Conservation (phyloP, 2,113 vertebrate species). For the Trinectes maculatus region DNA sequence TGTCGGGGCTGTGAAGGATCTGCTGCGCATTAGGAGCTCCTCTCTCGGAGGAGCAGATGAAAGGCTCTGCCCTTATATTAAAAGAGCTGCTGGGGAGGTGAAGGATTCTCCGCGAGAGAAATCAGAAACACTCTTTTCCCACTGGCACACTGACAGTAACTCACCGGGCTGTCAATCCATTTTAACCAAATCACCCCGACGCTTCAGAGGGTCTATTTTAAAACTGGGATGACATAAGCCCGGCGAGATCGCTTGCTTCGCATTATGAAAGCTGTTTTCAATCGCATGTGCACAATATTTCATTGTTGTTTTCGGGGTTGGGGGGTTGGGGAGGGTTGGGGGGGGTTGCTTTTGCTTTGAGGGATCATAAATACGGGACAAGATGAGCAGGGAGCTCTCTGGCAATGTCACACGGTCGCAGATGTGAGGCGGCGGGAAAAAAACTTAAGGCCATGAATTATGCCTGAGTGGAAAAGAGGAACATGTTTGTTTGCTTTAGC, state of each 20-base stretch:
- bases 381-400: conserved; percentile 46
- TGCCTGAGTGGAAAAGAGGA: conserved; percentile 37
- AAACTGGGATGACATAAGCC: conserved; percentile 62
- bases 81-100: conserved; percentile 51
- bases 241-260: conserved; percentile 49
- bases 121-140: conserved; percentile 64
- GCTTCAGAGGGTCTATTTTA: conserved; percentile 67
- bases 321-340: too few relatives aligned
- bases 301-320: conserved; percentile 51
- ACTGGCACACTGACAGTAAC: conserved; percentile 63
- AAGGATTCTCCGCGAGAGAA: conserved; percentile 72
- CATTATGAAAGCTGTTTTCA: conserved; percentile 68
- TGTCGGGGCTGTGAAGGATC: conserved; percentile 65
- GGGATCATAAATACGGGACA: conserved; percentile 39
- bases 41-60: conserved; percentile 68
- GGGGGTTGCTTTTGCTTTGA: conserved; percentile 59
- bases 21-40: conserved; percentile 75
- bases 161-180: conserved; percentile 61
- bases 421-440: conserved; percentile 37
- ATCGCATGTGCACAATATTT: conserved; percentile 63
- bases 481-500: conserved; percentile 55
- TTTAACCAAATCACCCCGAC: conserved; percentile 73
- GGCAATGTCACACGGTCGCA: conserved; percentile 39
- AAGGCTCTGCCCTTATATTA: conserved; percentile 61
- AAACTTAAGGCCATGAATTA: conserved; percentile 38